Conservation (phyloP, 2,888 invertebrate species). For the Meteorus cinctellus region DNA sequence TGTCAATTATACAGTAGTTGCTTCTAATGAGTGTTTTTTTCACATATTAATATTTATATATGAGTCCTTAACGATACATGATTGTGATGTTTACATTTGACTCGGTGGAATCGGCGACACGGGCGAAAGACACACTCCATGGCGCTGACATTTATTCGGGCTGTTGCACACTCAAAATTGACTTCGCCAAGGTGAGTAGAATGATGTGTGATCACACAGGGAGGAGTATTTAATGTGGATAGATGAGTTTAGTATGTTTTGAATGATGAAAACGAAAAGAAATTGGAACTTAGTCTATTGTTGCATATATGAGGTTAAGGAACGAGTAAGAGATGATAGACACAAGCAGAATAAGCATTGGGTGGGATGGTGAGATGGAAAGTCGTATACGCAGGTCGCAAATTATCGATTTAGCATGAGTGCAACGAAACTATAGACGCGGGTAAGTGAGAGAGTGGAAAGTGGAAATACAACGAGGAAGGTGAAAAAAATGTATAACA, state of each 20-base stretch:
- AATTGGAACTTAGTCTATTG: conserved; percentile 27
- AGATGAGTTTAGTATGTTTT: conserved; percentile 15
- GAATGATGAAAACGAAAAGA: background rate
- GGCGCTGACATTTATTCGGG: conserved; percentile 99
- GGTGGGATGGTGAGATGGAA: conserved; percentile 25
- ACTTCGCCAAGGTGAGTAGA: conserved; percentile 95
- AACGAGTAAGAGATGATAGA: background rate
- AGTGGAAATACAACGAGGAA: background rate
- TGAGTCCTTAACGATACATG: conserved; percentile 61
- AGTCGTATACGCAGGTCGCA: conserved; percentile 52
- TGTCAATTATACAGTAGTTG: background rate
- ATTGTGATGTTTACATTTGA: conserved; percentile 82
- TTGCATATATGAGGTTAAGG: conserved; percentile 40
- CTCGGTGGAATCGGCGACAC: conserved; percentile 91
- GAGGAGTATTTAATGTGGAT: background rate
- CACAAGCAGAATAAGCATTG: background rate
- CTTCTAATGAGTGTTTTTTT: background rate
- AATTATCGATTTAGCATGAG: conserved; percentile 52
- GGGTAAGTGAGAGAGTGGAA: conserved; percentile 8
- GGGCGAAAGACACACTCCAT: conserved; percentile 95
- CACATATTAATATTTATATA: conserved; percentile 13
- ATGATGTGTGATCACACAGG: background rate
- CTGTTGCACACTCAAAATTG: conserved; percentile 99
- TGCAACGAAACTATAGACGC: conserved; percentile 22
- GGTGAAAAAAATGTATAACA: conserved; percentile 22